Base-by-base conservation (phyloP, 2,888 invertebrate genomes). In the Drosophila suboccidentalis region DNA sequence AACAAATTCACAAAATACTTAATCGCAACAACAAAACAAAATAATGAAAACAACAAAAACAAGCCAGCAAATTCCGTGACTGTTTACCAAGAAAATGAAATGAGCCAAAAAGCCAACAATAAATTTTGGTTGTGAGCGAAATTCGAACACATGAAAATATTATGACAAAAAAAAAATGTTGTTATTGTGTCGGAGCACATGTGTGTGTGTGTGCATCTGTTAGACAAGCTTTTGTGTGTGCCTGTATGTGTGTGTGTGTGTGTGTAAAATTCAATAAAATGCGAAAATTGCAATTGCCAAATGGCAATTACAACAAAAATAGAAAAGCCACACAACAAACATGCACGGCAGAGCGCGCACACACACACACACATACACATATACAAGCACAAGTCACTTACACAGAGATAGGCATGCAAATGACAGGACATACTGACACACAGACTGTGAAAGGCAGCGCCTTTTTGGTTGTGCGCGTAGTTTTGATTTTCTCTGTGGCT, bases 251-350 rank as follows among this genome's bases (percentile, higher is more conserved):
- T 3, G 22, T 58, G 65, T 43, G 54, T 46, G 54, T 63, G 60
- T 69, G 73, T 86, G 86, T 90, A 88, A 89, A 89, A 85, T 89
- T 88, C 90, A 89, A 85, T 85, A 85, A 87, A 87, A 86, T 86
- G 88, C 86, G 66, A 85, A 68, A 74, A 87, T 71, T 85, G 89
- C 90, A 88, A 82, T 90, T 77, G 88, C 80, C 82, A 78, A 78
- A 87, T 72, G 80, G 65, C 89, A 81, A 84, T 81, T 88, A 87
- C 77, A 82, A 73, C 71, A 70, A 67, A 54, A 69, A 61, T 29
- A 59, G 32, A 44, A 55, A 71, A 71, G 60, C 75, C 64, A 68
- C 51, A 60, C 41, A 73, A 57, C 55, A 69, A 75, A 69, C 61
- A 73, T 53, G 63, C 65, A 51, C 44, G 51, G 50, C 34, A 55